These are phyloP conservation scores for Hippocampus mohnikei DNA, from an alignment of 2,113 vertebrate species.

Conservation along the genomic window DNA sequence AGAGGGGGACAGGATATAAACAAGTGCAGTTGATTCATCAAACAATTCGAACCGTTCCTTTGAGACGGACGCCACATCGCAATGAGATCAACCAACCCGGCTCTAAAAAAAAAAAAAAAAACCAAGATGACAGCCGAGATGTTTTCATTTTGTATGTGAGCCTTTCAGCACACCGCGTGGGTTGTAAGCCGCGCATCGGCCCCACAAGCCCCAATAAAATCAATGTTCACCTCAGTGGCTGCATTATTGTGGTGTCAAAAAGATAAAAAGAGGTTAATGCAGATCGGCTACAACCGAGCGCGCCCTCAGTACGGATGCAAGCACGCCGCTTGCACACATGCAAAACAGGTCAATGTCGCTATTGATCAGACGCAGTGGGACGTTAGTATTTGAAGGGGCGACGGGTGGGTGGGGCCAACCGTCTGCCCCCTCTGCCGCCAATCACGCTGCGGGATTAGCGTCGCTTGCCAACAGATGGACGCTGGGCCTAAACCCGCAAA, in stretches of 20 bases:
- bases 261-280: slow-evolving; percentile 48
- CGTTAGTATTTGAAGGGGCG: slow-evolving; percentile 27
- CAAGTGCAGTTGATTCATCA: not conserved
- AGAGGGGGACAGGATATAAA: not conserved
- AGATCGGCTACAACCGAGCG: slow-evolving; percentile 40
- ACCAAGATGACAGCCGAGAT: not conserved
- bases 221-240: slow-evolving; percentile 25
- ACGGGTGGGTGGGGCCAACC: slow-evolving; percentile 16
- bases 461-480: slow-evolving; percentile 64
- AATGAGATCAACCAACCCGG: not conserved
- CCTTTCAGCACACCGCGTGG: not conserved
- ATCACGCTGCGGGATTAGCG: slow-evolving; percentile 55
- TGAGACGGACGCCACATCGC: not conserved
- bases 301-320: not conserved
- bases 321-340: slow-evolving; percentile 24
- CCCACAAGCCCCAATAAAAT: slow-evolving; percentile 13
- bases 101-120: not conserved
- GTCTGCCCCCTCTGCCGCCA: not conserved
- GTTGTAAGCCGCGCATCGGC: not conserved
- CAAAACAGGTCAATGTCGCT: slow-evolving; percentile 51
- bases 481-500: slow-evolving; percentile 54
- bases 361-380: slow-evolving; percentile 36
- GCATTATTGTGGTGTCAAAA: slow-evolving; percentile 32
- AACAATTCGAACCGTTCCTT: not conserved
- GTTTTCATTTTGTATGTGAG: not conserved